Percentiles rank a stretch among this genome's conserved stretches.
phyloP scores from a whole-genome alignment of 2,797 vertebrate species.

The Mormyrus hasselquistii region DNA sequence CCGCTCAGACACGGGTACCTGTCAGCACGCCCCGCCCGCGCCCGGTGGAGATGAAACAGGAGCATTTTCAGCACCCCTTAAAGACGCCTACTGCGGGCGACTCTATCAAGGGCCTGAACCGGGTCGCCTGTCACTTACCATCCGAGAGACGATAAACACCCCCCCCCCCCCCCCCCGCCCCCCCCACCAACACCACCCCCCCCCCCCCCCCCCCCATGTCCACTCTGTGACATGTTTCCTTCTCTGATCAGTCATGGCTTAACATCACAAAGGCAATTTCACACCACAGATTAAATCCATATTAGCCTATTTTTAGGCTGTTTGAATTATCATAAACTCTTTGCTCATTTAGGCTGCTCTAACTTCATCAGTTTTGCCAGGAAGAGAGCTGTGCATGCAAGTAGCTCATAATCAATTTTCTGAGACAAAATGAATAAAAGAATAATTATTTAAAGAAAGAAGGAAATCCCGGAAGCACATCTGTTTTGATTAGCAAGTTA shows the following conservation, averaged over 20 bases:
- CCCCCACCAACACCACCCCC: not conserved
- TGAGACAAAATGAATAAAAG: constrained; percentile 8
- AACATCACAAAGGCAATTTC: constrained; percentile 24
- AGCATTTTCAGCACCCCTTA: constrained; percentile 24
- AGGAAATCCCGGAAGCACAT: not conserved
- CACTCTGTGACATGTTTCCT: not conserved
- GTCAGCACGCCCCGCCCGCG: not conserved
- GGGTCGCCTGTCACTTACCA: constrained; percentile 40
- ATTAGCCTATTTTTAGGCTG: constrained; percentile 15
- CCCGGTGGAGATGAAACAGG: constrained; percentile 27
- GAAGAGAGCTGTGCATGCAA: not conserved
- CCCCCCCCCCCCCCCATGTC: not conserved
- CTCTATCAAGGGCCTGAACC: constrained; percentile 36
- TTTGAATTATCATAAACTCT: constrained; percentile 14
- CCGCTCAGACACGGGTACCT: constrained; percentile 5
- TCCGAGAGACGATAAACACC: constrained; percentile 29
- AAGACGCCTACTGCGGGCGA: constrained; percentile 30
- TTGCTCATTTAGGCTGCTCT: constrained; percentile 4
- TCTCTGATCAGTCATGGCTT: constrained; percentile 3
- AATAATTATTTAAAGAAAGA: not conserved
- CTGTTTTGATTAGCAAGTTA: constrained; percentile 13
- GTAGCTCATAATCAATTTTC: constrained; percentile 20
- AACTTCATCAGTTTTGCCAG: constrained; percentile 15
- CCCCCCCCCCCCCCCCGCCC: not conserved
- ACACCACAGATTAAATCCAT: constrained; percentile 13